Conservation (phyloP, 2,888 invertebrate genomes). For the Xestia ashworthii region DNA sequence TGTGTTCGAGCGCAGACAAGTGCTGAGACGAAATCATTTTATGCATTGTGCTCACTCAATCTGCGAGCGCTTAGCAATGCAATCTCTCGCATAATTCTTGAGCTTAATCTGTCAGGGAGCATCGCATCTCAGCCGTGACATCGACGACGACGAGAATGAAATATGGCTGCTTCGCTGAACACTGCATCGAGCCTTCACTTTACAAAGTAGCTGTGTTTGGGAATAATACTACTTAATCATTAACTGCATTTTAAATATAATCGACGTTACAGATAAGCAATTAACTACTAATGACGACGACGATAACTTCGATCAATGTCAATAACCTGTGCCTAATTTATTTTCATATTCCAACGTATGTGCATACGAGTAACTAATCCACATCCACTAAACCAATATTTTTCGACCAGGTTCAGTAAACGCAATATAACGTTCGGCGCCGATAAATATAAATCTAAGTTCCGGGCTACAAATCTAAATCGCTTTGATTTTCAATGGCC, state of each 20-base stretch:
- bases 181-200: conserved; percentile 11
- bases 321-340: conserved; percentile 15
- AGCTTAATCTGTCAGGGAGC: conserved; percentile 58
- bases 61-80: conserved; percentile 65
- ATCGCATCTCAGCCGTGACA: conserved; percentile 57
- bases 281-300: conserved; percentile 13
- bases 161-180: conserved; percentile 46
- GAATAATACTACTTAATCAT: conserved; percentile 11
- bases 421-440: conserved; percentile 33
- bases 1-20: conserved; percentile 63
- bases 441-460: conserved; percentile 57
- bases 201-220: conserved; percentile 2
- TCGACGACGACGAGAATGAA: conserved; percentile 50
- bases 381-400: conserved; percentile 48
- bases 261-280: conserved; percentile 10
- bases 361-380: conserved; percentile 16
- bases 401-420: conserved; percentile 42
- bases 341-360: not conserved
- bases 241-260: conserved; percentile 3
- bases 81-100: conserved; percentile 66
- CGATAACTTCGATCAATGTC: conserved; percentile 12
- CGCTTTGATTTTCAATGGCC: conserved; percentile 64
- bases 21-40: conserved; percentile 67
- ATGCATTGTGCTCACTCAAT: conserved; percentile 69
- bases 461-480: conserved; percentile 59